phyloP scores from a whole-genome alignment of 2,797 vertebrate genomes.

The Steatocranus sp. region DNA sequence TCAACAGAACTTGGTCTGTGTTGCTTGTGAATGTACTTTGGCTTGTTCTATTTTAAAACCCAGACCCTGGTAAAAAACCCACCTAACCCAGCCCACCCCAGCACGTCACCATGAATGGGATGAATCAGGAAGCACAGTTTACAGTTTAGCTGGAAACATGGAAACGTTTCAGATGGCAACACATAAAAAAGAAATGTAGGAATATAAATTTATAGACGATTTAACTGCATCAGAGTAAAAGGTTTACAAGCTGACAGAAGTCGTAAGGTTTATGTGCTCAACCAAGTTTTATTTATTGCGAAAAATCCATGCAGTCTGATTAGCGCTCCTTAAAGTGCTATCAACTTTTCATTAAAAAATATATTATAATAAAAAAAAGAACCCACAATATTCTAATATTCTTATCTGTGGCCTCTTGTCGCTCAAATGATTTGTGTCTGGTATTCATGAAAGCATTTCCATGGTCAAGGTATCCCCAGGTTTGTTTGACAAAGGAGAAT shows the following conservation, averaged over 20 bases:
- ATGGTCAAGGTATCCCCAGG: slow-evolving; percentile 1
- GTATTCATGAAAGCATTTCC: not conserved
- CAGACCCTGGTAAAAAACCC: slow-evolving; percentile 61
- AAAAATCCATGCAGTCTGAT: not conserved
- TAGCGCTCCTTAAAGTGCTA: not conserved
- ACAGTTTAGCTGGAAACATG: slow-evolving; percentile 65
- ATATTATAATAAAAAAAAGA: not conserved
- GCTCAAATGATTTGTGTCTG: not conserved
- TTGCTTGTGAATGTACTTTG: slow-evolving; percentile 75
- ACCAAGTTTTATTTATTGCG: not conserved
- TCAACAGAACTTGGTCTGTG: slow-evolving; percentile 81
- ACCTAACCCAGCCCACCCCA: slow-evolving; percentile 41
- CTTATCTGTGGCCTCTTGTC: not conserved
- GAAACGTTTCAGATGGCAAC: slow-evolving; percentile 61
- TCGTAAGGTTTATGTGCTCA: not conserved
- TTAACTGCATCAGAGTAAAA: not conserved
- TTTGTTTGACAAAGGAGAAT: slow-evolving; percentile 3
- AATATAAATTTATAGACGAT: slow-evolving; percentile 12
- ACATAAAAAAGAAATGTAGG: slow-evolving; percentile 44
- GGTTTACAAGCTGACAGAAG: not conserved
- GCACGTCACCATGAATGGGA: slow-evolving; percentile 67
- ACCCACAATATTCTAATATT: not conserved
- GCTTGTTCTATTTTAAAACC: slow-evolving; percentile 81
- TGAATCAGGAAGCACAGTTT: slow-evolving; percentile 67
- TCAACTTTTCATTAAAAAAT: not conserved